Percentiles rank a stretch among this genome's conserved stretches.
Conservation (phyloP, 37 sponge, comb jelly and placozoan species). For the Crambe crambe region DNA sequence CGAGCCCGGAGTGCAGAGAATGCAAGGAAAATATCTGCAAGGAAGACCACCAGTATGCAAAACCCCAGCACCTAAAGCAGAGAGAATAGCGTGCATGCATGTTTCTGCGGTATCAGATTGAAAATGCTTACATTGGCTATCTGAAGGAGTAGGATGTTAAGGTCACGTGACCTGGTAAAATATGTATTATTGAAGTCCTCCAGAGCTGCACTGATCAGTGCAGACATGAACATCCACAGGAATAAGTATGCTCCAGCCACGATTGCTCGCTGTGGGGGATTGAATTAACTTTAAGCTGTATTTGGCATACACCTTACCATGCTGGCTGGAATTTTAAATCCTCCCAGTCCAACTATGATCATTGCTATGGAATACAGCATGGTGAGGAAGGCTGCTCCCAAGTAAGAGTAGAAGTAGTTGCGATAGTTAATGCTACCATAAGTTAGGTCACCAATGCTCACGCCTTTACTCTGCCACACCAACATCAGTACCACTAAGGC, state of each 20-base stretch:
- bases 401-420: constrained; percentile 18
- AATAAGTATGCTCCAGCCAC: constrained; percentile 19
- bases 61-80: constrained; percentile 53
- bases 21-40: constrained; percentile 49
- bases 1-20: constrained; percentile 23
- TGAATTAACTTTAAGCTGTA: not conserved
- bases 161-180: constrained; percentile 26
- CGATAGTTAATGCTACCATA: constrained; percentile 13
- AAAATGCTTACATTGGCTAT: constrained; percentile 45
- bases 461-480: constrained; percentile 42
- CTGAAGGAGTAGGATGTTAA: constrained; percentile 30
- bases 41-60: constrained; percentile 8
- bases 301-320: constrained; percentile 44
- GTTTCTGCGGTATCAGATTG: not conserved
- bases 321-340: constrained; percentile 34
- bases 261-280: constrained; percentile 18
- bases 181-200: constrained; percentile 12
- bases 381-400: constrained; percentile 20
- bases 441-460: not conserved
- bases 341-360: constrained; percentile 36
- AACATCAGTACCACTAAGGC: constrained; percentile 7
- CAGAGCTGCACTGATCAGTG: constrained; percentile 61
- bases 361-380: constrained; percentile 40
- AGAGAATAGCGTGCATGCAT: not conserved
- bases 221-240: constrained; percentile 38